These are phyloP conservation scores for Bos javanicus DNA, from an alignment of 2,113 vertebrate genomes.

Conservation along the genomic window DNA sequence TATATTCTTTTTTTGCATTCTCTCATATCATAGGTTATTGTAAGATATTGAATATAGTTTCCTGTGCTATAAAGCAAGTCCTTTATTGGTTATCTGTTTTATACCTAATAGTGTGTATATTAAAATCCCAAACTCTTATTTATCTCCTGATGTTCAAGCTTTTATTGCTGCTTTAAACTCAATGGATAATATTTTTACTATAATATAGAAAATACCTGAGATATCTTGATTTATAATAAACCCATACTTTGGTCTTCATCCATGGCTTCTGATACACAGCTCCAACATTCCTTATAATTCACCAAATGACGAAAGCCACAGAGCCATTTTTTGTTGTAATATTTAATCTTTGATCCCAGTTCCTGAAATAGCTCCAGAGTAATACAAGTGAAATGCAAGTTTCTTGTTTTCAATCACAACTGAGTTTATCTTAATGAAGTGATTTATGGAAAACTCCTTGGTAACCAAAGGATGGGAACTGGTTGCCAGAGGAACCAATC, in stretches of 20 bases:
- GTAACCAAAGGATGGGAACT: neutral
- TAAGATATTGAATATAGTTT: neutral
- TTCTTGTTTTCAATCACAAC: neutral
- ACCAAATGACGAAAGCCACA: neutral
- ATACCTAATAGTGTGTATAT: neutral
- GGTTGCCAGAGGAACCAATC: neutral
- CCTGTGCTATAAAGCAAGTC: neutral
- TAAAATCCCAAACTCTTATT: neutral
- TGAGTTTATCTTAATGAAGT: neutral
- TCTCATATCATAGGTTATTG: neutral
- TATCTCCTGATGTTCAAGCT: neutral
- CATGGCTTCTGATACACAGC: neutral
- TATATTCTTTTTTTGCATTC: neutral
- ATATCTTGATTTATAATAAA: neutral
- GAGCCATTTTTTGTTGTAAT: neutral
- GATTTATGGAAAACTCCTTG: neutral
- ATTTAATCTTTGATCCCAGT: neutral
- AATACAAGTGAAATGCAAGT: neutral
- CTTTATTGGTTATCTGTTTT: neutral
- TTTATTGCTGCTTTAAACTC: neutral
- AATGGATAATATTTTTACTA: neutral
- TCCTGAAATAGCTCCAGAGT: neutral
- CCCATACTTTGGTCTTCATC: neutral
- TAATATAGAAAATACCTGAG: neutral
- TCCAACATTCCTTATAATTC: neutral